Evolutionary conservation across 2,888 invertebrate species (phyloP).

Genomic region (Eupithecia exiguata): DNA sequence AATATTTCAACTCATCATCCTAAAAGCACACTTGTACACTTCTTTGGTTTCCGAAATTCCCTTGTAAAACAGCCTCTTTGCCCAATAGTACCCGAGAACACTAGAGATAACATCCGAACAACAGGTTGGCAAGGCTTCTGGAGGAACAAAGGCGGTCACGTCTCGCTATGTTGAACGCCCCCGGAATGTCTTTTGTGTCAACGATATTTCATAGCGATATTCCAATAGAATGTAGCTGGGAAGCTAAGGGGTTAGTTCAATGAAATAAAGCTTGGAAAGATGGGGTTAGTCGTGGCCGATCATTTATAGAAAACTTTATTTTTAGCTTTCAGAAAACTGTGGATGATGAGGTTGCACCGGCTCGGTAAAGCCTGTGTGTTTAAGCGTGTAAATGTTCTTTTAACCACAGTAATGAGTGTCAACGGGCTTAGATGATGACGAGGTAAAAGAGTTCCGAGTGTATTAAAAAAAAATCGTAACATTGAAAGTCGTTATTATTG

Average conservation of each 20-base stretch:
- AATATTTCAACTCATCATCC: not conserved
- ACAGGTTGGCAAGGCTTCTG: constrained; percentile 39
- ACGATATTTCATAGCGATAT: constrained; percentile 21
- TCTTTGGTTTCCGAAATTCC: not conserved
- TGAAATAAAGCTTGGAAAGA: not conserved
- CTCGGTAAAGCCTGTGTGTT: too few species aligned
- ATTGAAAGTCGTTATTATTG: not conserved
- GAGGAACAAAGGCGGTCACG: constrained; percentile 35
- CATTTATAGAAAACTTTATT: not conserved
- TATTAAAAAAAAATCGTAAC: not conserved
- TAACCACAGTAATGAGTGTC: too few species aligned
- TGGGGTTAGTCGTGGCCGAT: not conserved
- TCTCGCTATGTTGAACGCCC: constrained; percentile 21
- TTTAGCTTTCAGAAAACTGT: not conserved
- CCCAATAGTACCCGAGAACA: constrained; percentile 25
- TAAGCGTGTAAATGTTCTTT: not conserved
- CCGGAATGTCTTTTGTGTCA: constrained; percentile 29
- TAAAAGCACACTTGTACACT: not conserved
- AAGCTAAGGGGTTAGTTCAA: not conserved
- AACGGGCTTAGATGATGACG: too few species aligned
- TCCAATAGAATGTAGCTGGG: constrained; percentile 12
- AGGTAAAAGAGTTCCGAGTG: not conserved
- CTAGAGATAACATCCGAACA: constrained; percentile 35
- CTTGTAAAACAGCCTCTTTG: not conserved
- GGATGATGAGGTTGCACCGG: not conserved